A percentile compares a stretch with the other conserved stretches of the same genome.
Conservation (phyloP, 2,797 vertebrate species). For the Rousettus madagascariensis region DNA sequence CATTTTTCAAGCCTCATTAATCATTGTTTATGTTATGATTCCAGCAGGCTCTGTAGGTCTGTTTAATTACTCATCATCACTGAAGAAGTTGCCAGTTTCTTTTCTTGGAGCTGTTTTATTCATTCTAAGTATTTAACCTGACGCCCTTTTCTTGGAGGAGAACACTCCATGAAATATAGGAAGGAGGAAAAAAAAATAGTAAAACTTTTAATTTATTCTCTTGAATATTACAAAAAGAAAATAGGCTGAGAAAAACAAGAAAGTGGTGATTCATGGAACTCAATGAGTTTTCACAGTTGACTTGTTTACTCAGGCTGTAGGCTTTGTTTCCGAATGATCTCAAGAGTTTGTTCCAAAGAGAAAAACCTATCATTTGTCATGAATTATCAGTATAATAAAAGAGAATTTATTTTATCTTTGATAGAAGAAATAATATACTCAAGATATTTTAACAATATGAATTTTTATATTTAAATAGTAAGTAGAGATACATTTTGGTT, state of each 20-base stretch:
- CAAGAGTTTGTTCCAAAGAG: neutral
- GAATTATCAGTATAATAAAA: neutral
- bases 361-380: neutral
- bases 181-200: neutral
- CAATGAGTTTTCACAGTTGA: neutral
- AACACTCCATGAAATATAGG: neutral
- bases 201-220: neutral
- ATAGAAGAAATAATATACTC: neutral
- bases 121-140: slow-evolving; percentile 47
- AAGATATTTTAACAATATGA: neutral
- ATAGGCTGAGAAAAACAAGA: neutral
- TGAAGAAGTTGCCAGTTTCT: neutral
- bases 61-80: slow-evolving; percentile 65
- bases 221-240: neutral
- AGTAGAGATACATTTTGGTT: neutral
- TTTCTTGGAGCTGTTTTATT: slow-evolving; percentile 54
- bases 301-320: neutral
- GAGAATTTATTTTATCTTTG: neutral
- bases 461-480: neutral
- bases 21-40: slow-evolving; percentile 62
- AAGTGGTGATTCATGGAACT: neutral
- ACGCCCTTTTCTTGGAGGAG: slow-evolving; percentile 27
- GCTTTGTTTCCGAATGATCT: neutral
- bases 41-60: neutral
- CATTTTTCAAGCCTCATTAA: slow-evolving; percentile 69